These are phyloP conservation scores for Sebastes miniatus DNA, from an alignment of 2,797 vertebrate species.

Conservation along the genomic window DNA sequence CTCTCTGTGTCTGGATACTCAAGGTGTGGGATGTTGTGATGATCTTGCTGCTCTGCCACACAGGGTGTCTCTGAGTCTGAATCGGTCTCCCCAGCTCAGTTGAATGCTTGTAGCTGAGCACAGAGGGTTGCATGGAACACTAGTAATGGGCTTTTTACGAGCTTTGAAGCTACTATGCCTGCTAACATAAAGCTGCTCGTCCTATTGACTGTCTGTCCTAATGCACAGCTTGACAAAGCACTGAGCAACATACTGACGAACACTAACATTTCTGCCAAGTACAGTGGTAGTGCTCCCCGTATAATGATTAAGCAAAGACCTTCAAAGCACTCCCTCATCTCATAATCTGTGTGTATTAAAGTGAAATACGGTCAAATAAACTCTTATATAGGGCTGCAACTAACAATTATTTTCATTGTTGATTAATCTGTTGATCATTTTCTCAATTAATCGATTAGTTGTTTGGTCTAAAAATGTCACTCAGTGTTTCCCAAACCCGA, in stretches of 20 bases:
- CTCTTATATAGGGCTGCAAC: not conserved
- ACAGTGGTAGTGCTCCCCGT: not conserved
- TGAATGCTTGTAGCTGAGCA: constrained; percentile 50
- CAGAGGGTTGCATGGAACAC: constrained; percentile 40
- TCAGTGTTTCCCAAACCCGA: too few relatives aligned
- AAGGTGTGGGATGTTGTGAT: constrained; percentile 64
- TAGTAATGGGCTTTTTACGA: constrained; percentile 70
- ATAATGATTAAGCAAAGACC: not conserved
- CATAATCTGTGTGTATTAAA: not conserved
- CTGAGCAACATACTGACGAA: constrained; percentile 32
- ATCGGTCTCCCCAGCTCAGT: constrained; percentile 60
- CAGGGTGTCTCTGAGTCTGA: constrained; percentile 47
- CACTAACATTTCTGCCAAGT: constrained; percentile 36
- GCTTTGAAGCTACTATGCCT: constrained; percentile 61
- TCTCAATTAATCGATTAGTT: too few relatives aligned
- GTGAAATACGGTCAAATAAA: not conserved
- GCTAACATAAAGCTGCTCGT: constrained; percentile 53
- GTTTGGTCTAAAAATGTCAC: too few relatives aligned
- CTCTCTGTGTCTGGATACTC: constrained; percentile 42
- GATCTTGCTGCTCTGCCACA: constrained; percentile 55
- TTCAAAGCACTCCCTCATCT: not conserved
- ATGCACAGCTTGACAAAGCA: constrained; percentile 46
- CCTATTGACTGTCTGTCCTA: constrained; percentile 41
- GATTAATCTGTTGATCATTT: too few relatives aligned
- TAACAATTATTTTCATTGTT: too few relatives aligned